Conservation (phyloP, 2,113 vertebrate species). For the Thamnaconus septentrionalis region DNA sequence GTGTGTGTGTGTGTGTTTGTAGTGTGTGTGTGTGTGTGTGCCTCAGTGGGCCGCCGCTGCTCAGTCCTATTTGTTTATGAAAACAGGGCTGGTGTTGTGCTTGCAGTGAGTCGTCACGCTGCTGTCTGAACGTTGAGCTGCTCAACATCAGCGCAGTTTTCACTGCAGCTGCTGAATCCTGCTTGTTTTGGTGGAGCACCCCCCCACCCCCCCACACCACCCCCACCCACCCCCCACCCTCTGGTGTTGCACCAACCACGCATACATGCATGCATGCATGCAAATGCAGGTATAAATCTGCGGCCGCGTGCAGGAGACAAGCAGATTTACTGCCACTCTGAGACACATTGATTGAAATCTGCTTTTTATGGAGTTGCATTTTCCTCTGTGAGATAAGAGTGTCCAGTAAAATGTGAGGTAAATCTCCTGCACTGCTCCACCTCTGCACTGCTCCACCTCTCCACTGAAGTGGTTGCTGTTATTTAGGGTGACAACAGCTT, state of each 20-base stretch:
- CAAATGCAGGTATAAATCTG: not conserved
- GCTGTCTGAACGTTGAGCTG: constrained; percentile 2
- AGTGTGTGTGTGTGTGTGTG: constrained; percentile 17
- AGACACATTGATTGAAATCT: constrained; percentile 38
- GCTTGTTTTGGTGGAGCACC: not conserved
- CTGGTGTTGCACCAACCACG: too few relatives aligned
- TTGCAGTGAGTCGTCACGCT: constrained; percentile 28
- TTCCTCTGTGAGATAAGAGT: constrained; percentile 5
- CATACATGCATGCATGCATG: not conserved
- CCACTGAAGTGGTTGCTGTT: constrained; percentile 3
- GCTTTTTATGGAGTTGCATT: constrained; percentile 36
- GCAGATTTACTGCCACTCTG: constrained; percentile 39
- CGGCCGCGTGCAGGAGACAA: not conserved
- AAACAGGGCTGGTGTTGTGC: constrained; percentile 41
- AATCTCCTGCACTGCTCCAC: constrained; percentile 9
- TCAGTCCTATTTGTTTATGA: constrained; percentile 43
- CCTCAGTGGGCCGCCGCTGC: not conserved
- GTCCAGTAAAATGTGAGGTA: constrained; percentile 17
- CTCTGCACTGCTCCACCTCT: not conserved
- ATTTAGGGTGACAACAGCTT: constrained; percentile 1
- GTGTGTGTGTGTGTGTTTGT: constrained; percentile 8
- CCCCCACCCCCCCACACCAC: too few relatives aligned
- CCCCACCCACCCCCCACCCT: too few relatives aligned
- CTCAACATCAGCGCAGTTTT: too few relatives aligned
- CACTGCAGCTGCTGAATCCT: not conserved